These are phyloP conservation scores for Apoderus coryli DNA, from an alignment of 2,888 invertebrate genomes.

Conservation along the genomic window DNA sequence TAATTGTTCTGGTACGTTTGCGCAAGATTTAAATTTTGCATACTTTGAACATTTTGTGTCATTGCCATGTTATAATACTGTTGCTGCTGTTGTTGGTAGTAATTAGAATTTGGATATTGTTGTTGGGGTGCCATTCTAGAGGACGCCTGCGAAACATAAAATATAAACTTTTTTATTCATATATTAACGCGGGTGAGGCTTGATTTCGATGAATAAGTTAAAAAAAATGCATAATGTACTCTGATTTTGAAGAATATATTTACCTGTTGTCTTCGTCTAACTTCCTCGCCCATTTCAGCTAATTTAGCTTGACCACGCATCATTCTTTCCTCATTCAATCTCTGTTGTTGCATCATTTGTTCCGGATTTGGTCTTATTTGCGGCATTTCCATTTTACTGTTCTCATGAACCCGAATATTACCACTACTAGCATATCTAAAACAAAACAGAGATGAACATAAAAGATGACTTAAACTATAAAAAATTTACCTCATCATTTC, in stretches of 20 bases:
- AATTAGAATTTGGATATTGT: constrained; percentile 11
- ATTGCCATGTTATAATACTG: constrained; percentile 24
- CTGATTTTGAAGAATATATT: no score
- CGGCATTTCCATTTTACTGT: constrained; percentile 23
- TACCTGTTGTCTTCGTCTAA: constrained; percentile 47
- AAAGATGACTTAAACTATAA: constrained; percentile 16
- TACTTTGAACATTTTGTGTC: constrained; percentile 28
- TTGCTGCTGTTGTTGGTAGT: constrained; percentile 19
- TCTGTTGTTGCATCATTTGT: constrained; percentile 17
- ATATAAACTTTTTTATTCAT: no score
- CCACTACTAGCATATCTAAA: constrained; percentile 33
- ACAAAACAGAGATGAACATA: no score
- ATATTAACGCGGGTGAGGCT: no score
- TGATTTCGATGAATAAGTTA: no score
- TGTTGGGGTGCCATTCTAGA: constrained; percentile 27
- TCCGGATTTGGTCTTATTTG: constrained; percentile 21
- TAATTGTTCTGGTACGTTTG: constrained; percentile 20
- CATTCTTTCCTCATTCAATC: constrained; percentile 19
- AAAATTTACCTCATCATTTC: constrained; percentile 17
- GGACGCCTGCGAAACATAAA: no score
- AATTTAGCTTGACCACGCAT: constrained; percentile 46
- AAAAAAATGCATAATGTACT: no score
- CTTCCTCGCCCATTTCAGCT: constrained; percentile 68
- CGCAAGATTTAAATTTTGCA: constrained; percentile 29
- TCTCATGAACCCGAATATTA: constrained; percentile 29